These are phyloP conservation scores for Trissolcus brochymenae DNA, from an alignment of 2,888 invertebrate genomes.

Conservation along the genomic window DNA sequence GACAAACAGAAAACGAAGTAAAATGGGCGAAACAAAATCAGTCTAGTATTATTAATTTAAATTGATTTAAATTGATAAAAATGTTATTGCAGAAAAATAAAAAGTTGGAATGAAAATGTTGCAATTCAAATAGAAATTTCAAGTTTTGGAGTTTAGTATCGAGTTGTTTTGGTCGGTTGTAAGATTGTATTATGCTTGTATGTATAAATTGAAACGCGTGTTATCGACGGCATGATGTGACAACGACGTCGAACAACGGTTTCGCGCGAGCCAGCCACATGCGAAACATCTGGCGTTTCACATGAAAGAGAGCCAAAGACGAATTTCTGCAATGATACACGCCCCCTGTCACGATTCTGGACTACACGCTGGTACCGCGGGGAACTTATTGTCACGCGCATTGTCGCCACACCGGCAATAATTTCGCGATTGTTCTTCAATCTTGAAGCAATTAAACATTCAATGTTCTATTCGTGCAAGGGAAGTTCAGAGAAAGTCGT, in stretches of 20 bases:
- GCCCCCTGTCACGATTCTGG: constrained; percentile 74
- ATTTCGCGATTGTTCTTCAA: constrained; percentile 72
- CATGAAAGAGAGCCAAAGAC: constrained; percentile 74
- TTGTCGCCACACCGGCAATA: constrained; percentile 71
- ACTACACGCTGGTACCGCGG: constrained; percentile 63
- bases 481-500: constrained; percentile 49
- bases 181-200: constrained; percentile 5
- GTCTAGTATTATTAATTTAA: too few relatives aligned
- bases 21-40: neutral
- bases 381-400: constrained; percentile 70
- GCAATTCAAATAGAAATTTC: too few relatives aligned
- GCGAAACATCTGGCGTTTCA: constrained; percentile 76
- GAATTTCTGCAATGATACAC: constrained; percentile 74
- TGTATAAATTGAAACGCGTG: constrained; percentile 23
- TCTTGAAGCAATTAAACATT: constrained; percentile 73
- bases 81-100: too few relatives aligned
- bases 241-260: constrained; percentile 60
- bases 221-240: constrained; percentile 54
- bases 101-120: too few relatives aligned
- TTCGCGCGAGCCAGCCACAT: constrained; percentile 70
- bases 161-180: too few relatives aligned
- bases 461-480: constrained; percentile 71
- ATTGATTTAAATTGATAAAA: too few relatives aligned
- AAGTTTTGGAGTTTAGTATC: too few relatives aligned
- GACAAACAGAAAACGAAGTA: neutral